Evolutionary conservation across 2,113 vertebrate species (phyloP).

Genomic region (Glaucomys volans): DNA sequence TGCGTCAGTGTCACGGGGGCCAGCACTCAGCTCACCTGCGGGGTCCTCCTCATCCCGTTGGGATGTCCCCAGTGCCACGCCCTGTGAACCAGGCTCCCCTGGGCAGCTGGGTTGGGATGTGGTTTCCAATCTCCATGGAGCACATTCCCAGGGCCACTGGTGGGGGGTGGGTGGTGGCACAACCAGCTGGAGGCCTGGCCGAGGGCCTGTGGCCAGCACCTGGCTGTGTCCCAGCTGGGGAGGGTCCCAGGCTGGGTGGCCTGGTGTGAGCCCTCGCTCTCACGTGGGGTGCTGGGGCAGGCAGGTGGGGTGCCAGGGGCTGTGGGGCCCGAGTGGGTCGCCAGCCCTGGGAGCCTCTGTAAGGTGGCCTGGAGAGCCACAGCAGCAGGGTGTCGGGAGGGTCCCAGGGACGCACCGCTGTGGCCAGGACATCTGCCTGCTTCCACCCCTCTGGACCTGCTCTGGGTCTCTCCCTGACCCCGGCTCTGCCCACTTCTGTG

Average conservation of each 20-base stretch:
- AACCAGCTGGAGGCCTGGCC: conserved; percentile 28
- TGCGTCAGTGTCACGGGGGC: rapidly evolving
- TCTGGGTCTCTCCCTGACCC: rapidly evolving
- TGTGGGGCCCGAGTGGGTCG: background rate
- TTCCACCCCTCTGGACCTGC: background rate
- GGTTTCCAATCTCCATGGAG: conserved; percentile 43
- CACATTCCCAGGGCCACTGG: conserved; percentile 38
- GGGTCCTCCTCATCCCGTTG: no score
- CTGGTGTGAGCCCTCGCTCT: background rate
- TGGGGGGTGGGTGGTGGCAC: background rate
- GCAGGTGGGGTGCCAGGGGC: rapidly evolving
- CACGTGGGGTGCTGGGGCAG: background rate
- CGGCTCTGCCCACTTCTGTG: background rate
- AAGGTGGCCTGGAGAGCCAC: rapidly evolving
- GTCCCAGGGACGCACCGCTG: no score
- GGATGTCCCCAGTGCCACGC: background rate
- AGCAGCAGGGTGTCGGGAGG: no score
- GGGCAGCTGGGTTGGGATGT: background rate
- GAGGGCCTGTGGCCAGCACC: background rate
- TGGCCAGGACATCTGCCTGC: rapidly evolving
- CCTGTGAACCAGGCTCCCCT: background rate
- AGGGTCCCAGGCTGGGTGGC: background rate
- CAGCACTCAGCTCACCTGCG: rapidly evolving
- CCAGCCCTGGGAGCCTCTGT: background rate
- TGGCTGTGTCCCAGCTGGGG: background rate